A percentile compares a stretch with the other conserved stretches of the same genome.
These are phyloP conservation scores for Pterois miles DNA, from an alignment of 2,797 vertebrate species.

Conservation along the genomic window DNA sequence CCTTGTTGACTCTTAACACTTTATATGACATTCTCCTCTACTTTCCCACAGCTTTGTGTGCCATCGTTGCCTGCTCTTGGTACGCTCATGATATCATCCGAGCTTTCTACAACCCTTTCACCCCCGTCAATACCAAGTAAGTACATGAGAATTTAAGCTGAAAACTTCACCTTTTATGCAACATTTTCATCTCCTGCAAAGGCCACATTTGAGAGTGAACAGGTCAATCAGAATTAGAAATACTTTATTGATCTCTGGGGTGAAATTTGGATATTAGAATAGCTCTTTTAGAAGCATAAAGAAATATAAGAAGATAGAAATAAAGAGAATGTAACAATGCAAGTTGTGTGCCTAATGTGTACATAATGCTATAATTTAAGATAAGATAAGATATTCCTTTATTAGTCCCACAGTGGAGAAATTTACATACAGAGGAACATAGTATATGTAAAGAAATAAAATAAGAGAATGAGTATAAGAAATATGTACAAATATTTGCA, in stretches of 20 bases:
- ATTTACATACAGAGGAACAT: too few species aligned
- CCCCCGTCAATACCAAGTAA: conserved; percentile 89
- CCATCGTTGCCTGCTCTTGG: conserved; percentile 88
- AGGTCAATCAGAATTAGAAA: not conserved
- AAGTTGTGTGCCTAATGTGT: too few species aligned
- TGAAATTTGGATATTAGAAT: too few species aligned
- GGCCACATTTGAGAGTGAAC: not conserved
- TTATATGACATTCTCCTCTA: not conserved
- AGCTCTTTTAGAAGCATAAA: too few species aligned
- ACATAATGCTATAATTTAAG: too few species aligned
- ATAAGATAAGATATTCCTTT: too few species aligned
- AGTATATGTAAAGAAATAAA: not conserved
- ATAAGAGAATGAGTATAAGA: too few species aligned
- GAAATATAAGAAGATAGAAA: too few species aligned
- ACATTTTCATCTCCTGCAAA: not conserved
- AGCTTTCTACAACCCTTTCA: conserved; percentile 87
- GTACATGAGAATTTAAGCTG: conserved; percentile 42
- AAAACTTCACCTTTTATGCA: not conserved
- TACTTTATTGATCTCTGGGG: too few species aligned
- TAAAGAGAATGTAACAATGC: too few species aligned
- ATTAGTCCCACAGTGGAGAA: too few species aligned
- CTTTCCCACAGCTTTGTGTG: conserved; percentile 71
- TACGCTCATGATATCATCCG: conserved; percentile 85
- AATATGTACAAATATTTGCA: too few species aligned
- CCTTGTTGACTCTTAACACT: not conserved